Percentiles rank a stretch among this genome's conserved stretches.
Evolutionary conservation across 2,797 vertebrate species (phyloP).

Genomic region (Melanotaenia parkinsoni): DNA sequence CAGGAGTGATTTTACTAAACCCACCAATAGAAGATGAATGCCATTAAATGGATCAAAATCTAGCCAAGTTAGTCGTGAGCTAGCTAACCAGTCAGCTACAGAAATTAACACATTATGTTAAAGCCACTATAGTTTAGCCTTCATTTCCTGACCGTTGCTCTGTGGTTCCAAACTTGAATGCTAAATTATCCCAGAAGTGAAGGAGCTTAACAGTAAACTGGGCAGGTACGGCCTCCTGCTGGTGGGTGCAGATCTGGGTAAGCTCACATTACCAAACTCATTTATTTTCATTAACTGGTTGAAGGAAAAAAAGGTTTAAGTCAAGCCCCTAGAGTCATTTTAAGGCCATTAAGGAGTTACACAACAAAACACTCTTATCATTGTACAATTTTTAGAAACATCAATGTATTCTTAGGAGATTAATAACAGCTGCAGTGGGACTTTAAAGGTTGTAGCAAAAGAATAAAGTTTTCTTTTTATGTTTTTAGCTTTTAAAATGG

Average conservation of each 20-base stretch:
- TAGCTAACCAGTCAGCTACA: too few relatives aligned
- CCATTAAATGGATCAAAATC: constrained; percentile 16
- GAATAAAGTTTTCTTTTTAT: not conserved
- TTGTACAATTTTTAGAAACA: not conserved
- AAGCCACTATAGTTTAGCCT: not conserved
- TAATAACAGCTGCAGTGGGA: not conserved
- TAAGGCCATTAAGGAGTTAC: too few relatives aligned
- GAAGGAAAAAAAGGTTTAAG: not conserved
- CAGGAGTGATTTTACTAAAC: constrained; percentile 20
- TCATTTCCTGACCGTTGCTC: not conserved
- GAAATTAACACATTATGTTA: not conserved
- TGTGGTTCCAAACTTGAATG: not conserved
- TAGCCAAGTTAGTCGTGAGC: too few relatives aligned
- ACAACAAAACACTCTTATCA: not conserved
- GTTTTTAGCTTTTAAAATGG: not conserved
- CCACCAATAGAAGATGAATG: constrained; percentile 16
- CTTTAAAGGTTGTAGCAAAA: not conserved
- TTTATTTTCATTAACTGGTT: not conserved
- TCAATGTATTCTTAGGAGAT: not conserved
- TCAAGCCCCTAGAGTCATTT: too few relatives aligned
- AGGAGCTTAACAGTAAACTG: too few relatives aligned
- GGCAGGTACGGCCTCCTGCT: too few relatives aligned
- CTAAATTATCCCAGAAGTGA: not conserved
- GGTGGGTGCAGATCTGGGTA: too few relatives aligned
- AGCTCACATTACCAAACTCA: not conserved